Evolutionary conservation across 2,797 vertebrate genomes (phyloP), one percentile per base, ranked within the genome.

Genomic region (Trematomus bernacchii): DNA sequence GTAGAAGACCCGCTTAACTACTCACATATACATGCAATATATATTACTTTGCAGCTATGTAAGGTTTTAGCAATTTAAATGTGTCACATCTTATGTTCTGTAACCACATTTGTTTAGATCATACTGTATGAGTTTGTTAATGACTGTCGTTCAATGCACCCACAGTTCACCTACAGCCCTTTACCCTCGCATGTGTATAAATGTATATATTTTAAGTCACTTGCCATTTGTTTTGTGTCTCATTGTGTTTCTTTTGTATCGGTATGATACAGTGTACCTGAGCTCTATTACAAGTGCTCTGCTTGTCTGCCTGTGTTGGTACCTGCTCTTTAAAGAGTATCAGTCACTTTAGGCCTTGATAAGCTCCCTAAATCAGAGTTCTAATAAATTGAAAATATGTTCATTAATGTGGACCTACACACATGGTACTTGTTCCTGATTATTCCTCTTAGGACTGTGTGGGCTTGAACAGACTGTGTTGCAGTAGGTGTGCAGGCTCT

Each of bases 161-260:
- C 73, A 83, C 65, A 44, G 76, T 51, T 88, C 71, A 84, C 72
- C 62, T 85, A 77, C 73, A 67, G 74, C 73, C 78, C 77, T 87
- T 85, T 80, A 81, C 76, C 74, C 57, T 81, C 63, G 88, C 90
- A 91, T 93, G 87, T 94, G 93, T 94, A 94, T 92, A 94, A 94
- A 94, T 94, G 93, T 94, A 94, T 87, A 94, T 93, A 94, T 90
- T 92, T 92, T 70, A 91, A 87, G 87, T 91, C 79, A 76, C 79
- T 85, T 77, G 69, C 62, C 83, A 72, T 75, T 89, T 84, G 82
- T 85, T 90, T 80, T 83, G 84, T 87, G 85, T 91, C 79, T 90
- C 82, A 68, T 90, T 87, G 80, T n/a, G 8, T 80, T 64, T 84
- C 54, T 82, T 85, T 87, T 84, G 70, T 90, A 76, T 91, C 73